Percentiles rank a stretch among this genome's conserved stretches.
phyloP scores from a whole-genome alignment of 2,888 invertebrate genomes.

The Ypsolopha scabrella region DNA sequence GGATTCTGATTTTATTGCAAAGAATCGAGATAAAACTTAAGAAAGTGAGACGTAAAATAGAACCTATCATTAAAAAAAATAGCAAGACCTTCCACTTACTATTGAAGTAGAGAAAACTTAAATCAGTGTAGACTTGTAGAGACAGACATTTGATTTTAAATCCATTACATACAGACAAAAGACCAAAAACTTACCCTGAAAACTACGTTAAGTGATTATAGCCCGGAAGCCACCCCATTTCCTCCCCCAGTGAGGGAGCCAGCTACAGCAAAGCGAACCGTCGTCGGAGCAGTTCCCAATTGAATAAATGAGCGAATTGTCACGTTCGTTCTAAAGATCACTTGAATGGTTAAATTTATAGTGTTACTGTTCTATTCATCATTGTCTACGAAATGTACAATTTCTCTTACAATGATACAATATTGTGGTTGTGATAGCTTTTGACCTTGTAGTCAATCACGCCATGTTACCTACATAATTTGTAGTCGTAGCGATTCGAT shows the following conservation, averaged over 20 bases:
- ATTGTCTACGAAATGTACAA: constrained; percentile 6
- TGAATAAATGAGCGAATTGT: constrained; percentile 5
- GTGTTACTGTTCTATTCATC: background rate
- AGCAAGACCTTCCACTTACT: background rate
- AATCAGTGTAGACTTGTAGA: background rate
- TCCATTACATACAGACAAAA: background rate
- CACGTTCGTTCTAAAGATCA: constrained; percentile 5
- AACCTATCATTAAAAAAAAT: background rate
- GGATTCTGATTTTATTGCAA: too few species aligned
- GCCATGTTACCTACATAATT: too few species aligned
- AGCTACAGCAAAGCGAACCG: background rate
- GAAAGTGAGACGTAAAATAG: too few species aligned
- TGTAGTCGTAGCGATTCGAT: too few species aligned
- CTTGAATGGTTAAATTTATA: background rate
- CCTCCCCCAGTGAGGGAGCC: background rate
- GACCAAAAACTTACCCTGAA: background rate
- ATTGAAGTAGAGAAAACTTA: background rate
- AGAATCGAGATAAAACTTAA: too few species aligned
- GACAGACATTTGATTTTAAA: background rate
- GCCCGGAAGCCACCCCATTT: background rate
- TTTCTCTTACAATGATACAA: background rate
- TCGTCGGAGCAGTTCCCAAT: constrained; percentile 2
- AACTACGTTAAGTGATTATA: background rate
- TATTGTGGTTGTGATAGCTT: background rate
- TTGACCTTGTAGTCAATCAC: background rate